A percentile compares a stretch with the other conserved stretches of the same genome.
These are phyloP conservation scores for Leptopilina clavipes DNA, from an alignment of 1,140 invertebrate species.

Conservation along the genomic window DNA sequence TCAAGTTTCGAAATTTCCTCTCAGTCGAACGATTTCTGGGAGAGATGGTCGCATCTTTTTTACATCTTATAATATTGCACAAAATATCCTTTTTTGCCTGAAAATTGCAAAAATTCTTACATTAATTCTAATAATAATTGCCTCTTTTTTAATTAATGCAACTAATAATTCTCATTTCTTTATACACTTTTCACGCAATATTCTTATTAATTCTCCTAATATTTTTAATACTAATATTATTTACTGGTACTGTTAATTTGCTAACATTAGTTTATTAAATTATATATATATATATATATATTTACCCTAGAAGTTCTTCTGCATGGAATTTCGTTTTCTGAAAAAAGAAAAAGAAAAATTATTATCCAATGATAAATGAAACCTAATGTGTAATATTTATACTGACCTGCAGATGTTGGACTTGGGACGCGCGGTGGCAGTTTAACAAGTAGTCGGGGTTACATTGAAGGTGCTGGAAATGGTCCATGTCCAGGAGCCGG, in stretches of 20 bases:
- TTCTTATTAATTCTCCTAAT: not conserved
- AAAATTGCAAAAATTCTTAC: not conserved
- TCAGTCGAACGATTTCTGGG: not conserved
- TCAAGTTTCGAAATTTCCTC: not conserved
- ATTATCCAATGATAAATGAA: not conserved
- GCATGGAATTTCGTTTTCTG: constrained; percentile 5
- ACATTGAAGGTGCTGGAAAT: constrained; percentile 58
- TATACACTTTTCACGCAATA: no score
- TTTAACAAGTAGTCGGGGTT: constrained; percentile 66
- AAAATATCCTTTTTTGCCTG: no score
- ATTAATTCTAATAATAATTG: no score
- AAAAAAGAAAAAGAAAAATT: not conserved
- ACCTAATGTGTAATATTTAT: constrained; percentile 23
- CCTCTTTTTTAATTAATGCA: no score
- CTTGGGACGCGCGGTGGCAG: constrained; percentile 65
- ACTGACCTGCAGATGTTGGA: constrained; percentile 56
- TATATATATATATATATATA: no score
- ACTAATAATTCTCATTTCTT: no score
- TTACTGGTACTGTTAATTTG: not conserved
- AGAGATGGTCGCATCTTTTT: not conserved
- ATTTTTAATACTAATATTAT: not conserved
- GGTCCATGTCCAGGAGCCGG: constrained; percentile 39
- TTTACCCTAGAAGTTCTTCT: not conserved
- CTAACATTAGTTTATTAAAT: no score
- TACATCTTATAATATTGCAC: no score